A percentile compares a stretch with the other conserved stretches of the same genome.
Evolutionary conservation across 2,888 invertebrate genomes (phyloP).

Genomic region (Orthosia gracilis): DNA sequence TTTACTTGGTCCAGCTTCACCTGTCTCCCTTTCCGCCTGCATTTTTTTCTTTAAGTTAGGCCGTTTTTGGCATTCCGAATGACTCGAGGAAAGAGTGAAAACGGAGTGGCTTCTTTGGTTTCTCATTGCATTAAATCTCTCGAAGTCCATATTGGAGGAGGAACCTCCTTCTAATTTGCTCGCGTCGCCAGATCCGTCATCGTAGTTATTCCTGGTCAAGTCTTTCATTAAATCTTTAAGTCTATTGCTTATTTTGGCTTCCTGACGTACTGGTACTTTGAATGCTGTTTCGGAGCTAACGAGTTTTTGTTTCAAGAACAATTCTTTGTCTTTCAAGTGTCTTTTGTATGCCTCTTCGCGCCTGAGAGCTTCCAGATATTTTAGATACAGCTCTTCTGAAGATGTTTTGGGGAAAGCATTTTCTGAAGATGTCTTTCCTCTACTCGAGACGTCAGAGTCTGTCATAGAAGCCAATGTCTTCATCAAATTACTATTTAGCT

Average conservation of each 20-base stretch:
- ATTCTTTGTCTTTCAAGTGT: slow-evolving; percentile 84
- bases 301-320: slow-evolving; percentile 85
- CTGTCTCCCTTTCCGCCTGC: slow-evolving; percentile 72
- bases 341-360: slow-evolving; percentile 84
- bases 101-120: slow-evolving; percentile 86
- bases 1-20: slow-evolving; percentile 74
- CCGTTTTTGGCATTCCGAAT: slow-evolving; percentile 77
- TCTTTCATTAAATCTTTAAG: slow-evolving; percentile 86
- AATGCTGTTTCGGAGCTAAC: slow-evolving; percentile 79
- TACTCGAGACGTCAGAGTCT: slow-evolving; percentile 83
- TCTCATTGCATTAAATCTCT: slow-evolving; percentile 68
- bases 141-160: slow-evolving; percentile 70
- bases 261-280: slow-evolving; percentile 70
- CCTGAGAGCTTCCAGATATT: slow-evolving; percentile 84
- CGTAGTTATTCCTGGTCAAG: slow-evolving; percentile 86
- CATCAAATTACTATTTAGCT: slow-evolving; percentile 65
- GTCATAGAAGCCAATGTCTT: slow-evolving; percentile 76
- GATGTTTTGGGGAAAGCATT: slow-evolving; percentile 79
- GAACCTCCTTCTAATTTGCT: slow-evolving; percentile 84
- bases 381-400: slow-evolving; percentile 85
- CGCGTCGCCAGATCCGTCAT: slow-evolving; percentile 88
- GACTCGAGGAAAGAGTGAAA: slow-evolving; percentile 85
- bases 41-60: slow-evolving; percentile 75
- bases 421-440: slow-evolving; percentile 80
- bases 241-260: slow-evolving; percentile 74